Evolutionary conservation across 2,888 invertebrate species (phyloP).

Genomic region (Euphydryas editha): DNA sequence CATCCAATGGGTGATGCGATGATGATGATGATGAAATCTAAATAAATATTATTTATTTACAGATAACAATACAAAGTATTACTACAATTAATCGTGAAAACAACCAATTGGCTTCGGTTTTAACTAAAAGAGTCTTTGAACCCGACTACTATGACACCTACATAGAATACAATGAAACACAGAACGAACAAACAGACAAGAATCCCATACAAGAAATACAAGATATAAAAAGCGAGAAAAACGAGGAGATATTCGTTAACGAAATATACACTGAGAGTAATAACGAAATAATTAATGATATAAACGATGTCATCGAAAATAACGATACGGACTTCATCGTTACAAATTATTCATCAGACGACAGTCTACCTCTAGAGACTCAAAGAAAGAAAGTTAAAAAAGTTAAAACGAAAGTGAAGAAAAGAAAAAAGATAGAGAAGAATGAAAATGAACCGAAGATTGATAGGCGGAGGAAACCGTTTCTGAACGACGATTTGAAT

Average conservation of each 20-base stretch:
- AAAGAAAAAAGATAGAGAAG: conserved; percentile 43
- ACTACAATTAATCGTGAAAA: conserved; percentile 56
- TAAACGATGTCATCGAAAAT: too few species aligned
- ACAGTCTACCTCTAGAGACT: conserved; percentile 57
- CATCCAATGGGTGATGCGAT: too few species aligned
- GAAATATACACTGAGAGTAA: conserved; percentile 27
- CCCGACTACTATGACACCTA: conserved; percentile 50
- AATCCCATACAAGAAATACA: conserved; percentile 18
- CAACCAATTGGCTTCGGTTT: conserved; percentile 49
- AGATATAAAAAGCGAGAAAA: conserved; percentile 41
- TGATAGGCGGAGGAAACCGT: conserved; percentile 67
- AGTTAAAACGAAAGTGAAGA: conserved; percentile 44
- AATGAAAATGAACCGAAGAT: conserved; percentile 56
- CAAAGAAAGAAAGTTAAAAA: conserved; percentile 46
- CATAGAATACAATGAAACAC: conserved; percentile 42
- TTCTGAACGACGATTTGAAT: conserved; percentile 67
- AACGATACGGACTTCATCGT: conserved; percentile 37
- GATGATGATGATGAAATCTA: too few species aligned
- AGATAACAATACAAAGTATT: conserved; percentile 60
- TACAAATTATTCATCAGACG: conserved; percentile 57
- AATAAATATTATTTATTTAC: conserved; percentile 41
- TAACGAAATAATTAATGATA: conserved; percentile 19
- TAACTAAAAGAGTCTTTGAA: conserved; percentile 44
- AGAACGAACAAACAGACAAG: conserved; percentile 19
- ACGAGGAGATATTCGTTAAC: conserved; percentile 25